Evolutionary conservation across 2,797 vertebrate genomes (phyloP), one percentile per base, ranked within the genome.

Genomic region (Rhinella marina): DNA sequence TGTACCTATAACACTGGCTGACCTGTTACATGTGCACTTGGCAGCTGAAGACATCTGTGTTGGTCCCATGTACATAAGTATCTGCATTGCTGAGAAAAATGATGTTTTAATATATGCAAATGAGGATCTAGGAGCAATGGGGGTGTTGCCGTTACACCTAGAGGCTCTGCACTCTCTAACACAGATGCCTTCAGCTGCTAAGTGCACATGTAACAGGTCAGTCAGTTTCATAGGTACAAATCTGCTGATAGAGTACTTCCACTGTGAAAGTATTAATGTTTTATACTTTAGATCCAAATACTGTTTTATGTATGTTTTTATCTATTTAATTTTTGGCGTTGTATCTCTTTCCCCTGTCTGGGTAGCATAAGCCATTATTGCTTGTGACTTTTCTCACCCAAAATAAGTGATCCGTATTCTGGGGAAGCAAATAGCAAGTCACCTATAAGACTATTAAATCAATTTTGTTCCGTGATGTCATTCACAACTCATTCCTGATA

Each of bases 401-500:
- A 29, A 61, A 29, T 3, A 56, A 83, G 52, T 13, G 73, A n/a
- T 66, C 23, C 23, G 54, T 59, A 25, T 73, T 84, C 19, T 41
- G 8, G 1, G 21, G 23, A 13, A 11, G 75, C 23, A 19, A 50
- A 78, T 64, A 77, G 76, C 23, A 21, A 52, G 59, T 50, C 57
- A 50, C 17, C n/a, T 48, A 19, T 29, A 64, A 76, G 57, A 10
- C 57, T 61, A 85, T 85, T 85, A 85, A 64, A 85, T 64, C 62
- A 86, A 86, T 86, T 80, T 86, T 41, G 62, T 66, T 86, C 29
- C 64, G 17, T 52, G 23, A 54, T 86, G 85, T 86, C 85, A 85
- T 62, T 77, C 84, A 85, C 57, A 25, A 19, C 23, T 62, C 25
- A 11, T 61, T 62, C 21, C 23, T 64, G 73, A 64, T 78, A 66